Evolutionary conservation across 2,888 invertebrate genomes (phyloP), one percentile per base, ranked within the genome.

Genomic region (Monochamus alternatus): DNA sequence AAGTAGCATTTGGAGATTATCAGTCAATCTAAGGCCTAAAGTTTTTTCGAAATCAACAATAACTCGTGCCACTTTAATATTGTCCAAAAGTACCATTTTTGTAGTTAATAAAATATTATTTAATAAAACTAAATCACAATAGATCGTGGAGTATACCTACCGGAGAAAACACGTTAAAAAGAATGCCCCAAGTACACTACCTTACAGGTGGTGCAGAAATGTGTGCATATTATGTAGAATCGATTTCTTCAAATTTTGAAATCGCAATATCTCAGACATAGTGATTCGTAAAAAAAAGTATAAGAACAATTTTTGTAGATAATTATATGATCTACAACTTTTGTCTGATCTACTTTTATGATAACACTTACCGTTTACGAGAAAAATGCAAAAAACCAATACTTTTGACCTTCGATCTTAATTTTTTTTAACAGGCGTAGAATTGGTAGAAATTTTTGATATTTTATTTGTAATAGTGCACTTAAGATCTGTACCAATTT

Each of bases 121-220:
- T 22, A 22, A 22, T 22, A 22, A 22, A 22, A 22, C 22, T 22
- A 22, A 22, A 22, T 22, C 22, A 22, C 22, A 22, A 22, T 22
- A 22, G 22, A 22, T 1, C 1, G 22, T 22, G 22, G 22, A 22
- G 22, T 22, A 22, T 22, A 22, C 22, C 22, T 22, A 22, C 22
- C 22, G 22, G 22, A 22, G 22, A 22, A 22, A 22, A 22, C 1
- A 22, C 22, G 22, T 22, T 22, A 22, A 22, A 73, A 73, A 64
- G 65, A 65, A 73, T 55, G 73, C 73, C 59, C 73, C 43, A 73
- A 65, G 73, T 73, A 73, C 55, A 64, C 73, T 73, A 90, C 71
- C 89, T 88, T 55, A 63, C 63, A 69, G 69, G 69, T 69, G 68
- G 74, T 67, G 68, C 55, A 52, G 74, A 74, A 74, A 74, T 32